These are phyloP conservation scores for Dendrolimus houi DNA, from an alignment of 2,888 invertebrate genomes.

Conservation along the genomic window DNA sequence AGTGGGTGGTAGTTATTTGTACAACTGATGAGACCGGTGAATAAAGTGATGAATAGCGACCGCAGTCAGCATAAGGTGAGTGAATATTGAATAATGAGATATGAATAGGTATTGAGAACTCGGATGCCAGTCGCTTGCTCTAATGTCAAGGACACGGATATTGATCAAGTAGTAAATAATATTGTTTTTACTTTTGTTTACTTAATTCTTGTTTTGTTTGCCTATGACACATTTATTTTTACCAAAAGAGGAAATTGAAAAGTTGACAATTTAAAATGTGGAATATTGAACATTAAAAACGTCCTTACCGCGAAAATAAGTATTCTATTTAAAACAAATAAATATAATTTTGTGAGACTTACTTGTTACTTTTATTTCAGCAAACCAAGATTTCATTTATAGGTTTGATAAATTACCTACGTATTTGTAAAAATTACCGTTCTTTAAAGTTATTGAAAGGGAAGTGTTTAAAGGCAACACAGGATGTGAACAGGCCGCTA, in stretches of 20 bases:
- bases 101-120: constrained; percentile 35
- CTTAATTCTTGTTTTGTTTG: constrained; percentile 1
- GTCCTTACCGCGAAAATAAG: no score
- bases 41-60: constrained; percentile 18
- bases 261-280: no score
- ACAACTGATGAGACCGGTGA: constrained; percentile 22
- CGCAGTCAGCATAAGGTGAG: constrained; percentile 40
- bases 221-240: neutral
- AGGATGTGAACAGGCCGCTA: constrained; percentile 21
- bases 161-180: constrained; percentile 41
- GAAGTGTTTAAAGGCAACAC: constrained; percentile 1
- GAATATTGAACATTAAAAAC: no score
- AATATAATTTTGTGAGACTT: no score
- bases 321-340: no score
- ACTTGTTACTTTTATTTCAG: no score
- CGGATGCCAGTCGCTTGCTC: constrained; percentile 22
- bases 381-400: no score
- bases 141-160: constrained; percentile 70
- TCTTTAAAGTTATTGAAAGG: no score
- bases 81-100: constrained; percentile 44
- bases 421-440: no score
- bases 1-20: constrained; percentile 31
- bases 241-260: neutral
- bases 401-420: no score
- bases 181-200: constrained; percentile 13